These are phyloP conservation scores for Pedionomus torquatus DNA, from an alignment of 2,113 vertebrate genomes.

Conservation along the genomic window DNA sequence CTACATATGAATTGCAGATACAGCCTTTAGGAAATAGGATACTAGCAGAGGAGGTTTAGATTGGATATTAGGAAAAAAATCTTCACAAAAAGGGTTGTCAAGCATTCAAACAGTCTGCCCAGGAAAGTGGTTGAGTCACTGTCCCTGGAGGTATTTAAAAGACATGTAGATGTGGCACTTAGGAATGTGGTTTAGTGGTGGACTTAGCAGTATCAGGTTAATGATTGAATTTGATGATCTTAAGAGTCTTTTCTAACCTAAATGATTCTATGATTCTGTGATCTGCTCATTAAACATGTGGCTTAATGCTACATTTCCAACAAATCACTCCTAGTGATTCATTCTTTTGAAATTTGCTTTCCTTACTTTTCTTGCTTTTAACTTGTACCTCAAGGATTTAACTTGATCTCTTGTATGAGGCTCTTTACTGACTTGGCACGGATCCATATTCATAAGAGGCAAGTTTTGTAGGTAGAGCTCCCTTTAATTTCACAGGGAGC, in stretches of 20 bases:
- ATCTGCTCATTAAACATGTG: background rate
- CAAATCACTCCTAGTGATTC: background rate
- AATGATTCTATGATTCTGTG: background rate
- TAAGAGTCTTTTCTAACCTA: background rate
- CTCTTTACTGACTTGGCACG: background rate
- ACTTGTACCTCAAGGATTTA: background rate
- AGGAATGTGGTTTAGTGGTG: background rate
- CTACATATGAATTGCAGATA: background rate
- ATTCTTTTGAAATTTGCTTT: background rate
- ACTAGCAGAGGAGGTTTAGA: background rate
- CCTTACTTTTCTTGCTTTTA: background rate
- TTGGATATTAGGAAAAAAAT: background rate
- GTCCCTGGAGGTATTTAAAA: background rate
- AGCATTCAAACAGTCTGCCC: background rate
- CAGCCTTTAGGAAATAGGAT: background rate
- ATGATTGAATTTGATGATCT: background rate
- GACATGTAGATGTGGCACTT: background rate
- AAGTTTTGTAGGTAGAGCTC: background rate
- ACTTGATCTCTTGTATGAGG: background rate
- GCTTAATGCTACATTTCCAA: background rate
- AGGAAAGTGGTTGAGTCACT: background rate
- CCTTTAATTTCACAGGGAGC: background rate
- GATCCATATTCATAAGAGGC: background rate
- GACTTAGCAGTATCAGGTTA: background rate
- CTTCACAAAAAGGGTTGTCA: background rate